Evolutionary conservation across 2,888 invertebrate genomes (phyloP), one percentile per base, ranked within the genome.

Genomic region (Acanthococcus lagerstroemiae): DNA sequence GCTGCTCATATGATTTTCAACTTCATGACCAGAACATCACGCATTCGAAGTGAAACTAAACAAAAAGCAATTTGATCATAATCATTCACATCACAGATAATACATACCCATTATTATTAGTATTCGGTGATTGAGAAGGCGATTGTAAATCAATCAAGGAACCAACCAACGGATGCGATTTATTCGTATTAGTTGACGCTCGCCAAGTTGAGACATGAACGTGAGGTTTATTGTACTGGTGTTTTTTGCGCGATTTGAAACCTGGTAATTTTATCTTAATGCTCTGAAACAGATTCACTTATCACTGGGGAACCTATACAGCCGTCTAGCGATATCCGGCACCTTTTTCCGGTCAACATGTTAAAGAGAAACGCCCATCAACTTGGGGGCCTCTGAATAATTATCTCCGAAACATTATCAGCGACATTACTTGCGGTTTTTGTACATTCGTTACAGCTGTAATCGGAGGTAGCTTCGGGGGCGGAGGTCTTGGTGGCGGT

Each of bases 401-500:
- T n/a, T n/a, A n/a, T n/a, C n/a, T n/a, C n/a, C n/a, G n/a, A n/a
- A n/a, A n/a, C n/a, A n/a, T n/a, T 5, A 21, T 26, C 21, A 24
- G 24, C 25, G 72, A 69, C 21, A 73, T 75, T 61, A 73, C 75
- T 37, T 70, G 72, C 27, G 72, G 71, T 4, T 60, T 26, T 57
- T 73, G 72, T 19, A 70, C 70, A 60, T 70, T 72, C 6, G 24
- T 50, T 15, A 22, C 56, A 15, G 48, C 55, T 1, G 50, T 57
- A 15, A 48, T 48, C n/a, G 57, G 48, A 30, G 55, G 65, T 67
- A 81, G 75, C 74, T 81, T 83, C 2, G 86, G 86, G 68, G 86
- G 86, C 65, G 87, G 86, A 4, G 86, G 86, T 37, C 86, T 77
- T 4, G 86, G 86, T 3, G 86, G 86, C 27, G 86, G 86, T 30